A percentile compares a stretch with the other conserved stretches of the same genome.
phyloP scores from a whole-genome alignment of 2,797 vertebrate species.

The Zalophus californianus region DNA sequence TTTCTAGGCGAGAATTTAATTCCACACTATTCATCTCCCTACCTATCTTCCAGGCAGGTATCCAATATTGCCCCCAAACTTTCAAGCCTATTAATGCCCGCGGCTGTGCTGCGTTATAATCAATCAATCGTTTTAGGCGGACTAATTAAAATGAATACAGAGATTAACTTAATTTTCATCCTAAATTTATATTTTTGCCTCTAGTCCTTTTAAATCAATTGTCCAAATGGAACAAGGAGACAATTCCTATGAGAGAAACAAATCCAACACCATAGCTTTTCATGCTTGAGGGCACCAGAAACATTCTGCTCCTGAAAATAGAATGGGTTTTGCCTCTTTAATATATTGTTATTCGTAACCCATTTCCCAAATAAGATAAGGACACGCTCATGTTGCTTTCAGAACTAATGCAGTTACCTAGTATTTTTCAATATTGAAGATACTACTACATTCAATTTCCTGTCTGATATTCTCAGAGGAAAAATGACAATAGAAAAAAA shows the following conservation, averaged over 20 bases:
- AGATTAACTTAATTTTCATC: conserved; percentile 51
- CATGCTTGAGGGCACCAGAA: background rate
- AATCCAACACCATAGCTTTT: background rate
- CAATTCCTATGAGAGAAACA: background rate
- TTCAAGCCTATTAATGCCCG: background rate
- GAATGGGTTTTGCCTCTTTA: background rate
- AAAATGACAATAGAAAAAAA: conserved; percentile 43
- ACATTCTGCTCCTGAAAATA: background rate
- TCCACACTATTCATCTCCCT: background rate
- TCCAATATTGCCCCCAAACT: background rate
- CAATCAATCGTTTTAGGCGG: conserved; percentile 33
- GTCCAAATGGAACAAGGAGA: conserved; percentile 30
- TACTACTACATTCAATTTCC: conserved; percentile 16
- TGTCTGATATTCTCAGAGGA: conserved; percentile 58
- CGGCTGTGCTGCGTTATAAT: background rate
- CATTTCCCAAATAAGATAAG: background rate
- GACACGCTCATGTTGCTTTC: background rate
- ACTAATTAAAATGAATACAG: conserved; percentile 10
- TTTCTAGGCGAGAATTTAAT: background rate
- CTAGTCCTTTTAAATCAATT: conserved; percentile 30
- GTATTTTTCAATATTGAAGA: conserved; percentile 17
- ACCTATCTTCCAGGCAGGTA: conserved; percentile 3
- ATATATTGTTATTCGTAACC: background rate
- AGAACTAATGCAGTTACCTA: background rate
- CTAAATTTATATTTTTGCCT: conserved; percentile 54